Percentiles rank a stretch among this genome's conserved stretches.
These are phyloP conservation scores for Acronicta alni DNA, from an alignment of 2,888 invertebrate species.

Conservation along the genomic window DNA sequence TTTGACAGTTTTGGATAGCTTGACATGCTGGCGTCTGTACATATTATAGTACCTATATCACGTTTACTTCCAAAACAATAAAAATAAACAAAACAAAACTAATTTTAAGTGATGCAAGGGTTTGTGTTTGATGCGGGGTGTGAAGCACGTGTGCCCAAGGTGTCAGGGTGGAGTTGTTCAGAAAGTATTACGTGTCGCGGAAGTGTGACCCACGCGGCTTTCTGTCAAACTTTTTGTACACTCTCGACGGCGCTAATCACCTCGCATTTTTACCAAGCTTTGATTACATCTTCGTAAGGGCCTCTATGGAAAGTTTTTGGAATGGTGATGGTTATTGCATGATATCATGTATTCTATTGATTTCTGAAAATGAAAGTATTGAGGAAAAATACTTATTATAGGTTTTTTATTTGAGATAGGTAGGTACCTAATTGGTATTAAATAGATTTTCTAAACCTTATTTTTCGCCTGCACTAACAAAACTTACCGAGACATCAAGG, in stretches of 20 bases:
- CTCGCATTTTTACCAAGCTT: slow-evolving; percentile 58
- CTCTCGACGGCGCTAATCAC: slow-evolving; percentile 75
- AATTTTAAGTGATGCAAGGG: slow-evolving; percentile 22
- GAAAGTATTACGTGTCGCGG: slow-evolving; percentile 76
- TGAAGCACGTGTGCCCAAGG: slow-evolving; percentile 70
- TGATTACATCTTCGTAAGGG: slow-evolving; percentile 18
- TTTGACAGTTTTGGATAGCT: no score
- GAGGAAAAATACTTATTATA: no score
- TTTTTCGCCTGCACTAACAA: no score
- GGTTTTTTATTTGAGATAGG: no score
- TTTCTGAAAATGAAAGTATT: no score
- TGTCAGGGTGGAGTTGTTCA: slow-evolving; percentile 43
- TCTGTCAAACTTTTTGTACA: slow-evolving; percentile 73
- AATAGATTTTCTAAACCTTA: no score
- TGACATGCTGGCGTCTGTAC: no score
- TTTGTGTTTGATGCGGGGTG: slow-evolving; percentile 51
- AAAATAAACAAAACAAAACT: background rate
- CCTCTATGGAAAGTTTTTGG: background rate
- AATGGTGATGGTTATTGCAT: no score
- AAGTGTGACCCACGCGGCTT: slow-evolving; percentile 71
- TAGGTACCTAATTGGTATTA: no score
- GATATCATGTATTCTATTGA: no score
- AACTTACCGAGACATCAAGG: no score
- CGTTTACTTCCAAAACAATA: background rate
- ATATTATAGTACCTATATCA: background rate